Base-by-base conservation (phyloP, 53 echinoderm and acorn worm genomes). In the Apostichopus leukothele region DNA sequence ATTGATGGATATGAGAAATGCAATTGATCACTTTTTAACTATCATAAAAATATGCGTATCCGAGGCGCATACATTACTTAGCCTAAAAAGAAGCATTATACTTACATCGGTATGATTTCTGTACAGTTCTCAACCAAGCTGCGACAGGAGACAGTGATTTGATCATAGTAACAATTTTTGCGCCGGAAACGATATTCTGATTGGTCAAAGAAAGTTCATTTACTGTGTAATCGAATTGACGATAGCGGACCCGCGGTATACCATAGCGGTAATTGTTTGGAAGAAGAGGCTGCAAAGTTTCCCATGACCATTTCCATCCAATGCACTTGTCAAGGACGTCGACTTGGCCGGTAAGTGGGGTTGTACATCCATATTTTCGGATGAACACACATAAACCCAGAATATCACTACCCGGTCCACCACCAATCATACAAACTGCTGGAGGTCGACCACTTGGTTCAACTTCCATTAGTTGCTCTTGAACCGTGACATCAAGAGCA, bases 321-420 rank as follows among this genome's bases (percentile, higher is more conserved):
- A 1, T 14, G 16, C 86, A 86, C 67, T 51, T 66, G 61, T 86
- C 86, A 63, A 86, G 67, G 4, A 86, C n/a, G 86, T 27, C 5
- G 18, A 50, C 86, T 12, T 51, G 81, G 21, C 53, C 11, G 23
- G 18, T 67, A 1, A 60, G 22, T 12, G 66, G 66, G 11, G 50
- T 68, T 20, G n/a, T 60, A 50, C 66, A 86, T 52, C 63, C 67
- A 14, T 68, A 19, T 39, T 86, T 51, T 68, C 67, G 59, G 25
- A 86, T 8, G 21, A 86, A 61, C 11, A 86, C 50, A 66, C 50
- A 39, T 4, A 71, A 5, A 10, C 86, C 86, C 51, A 86, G 50
- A 63, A 86, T 5, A 86, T 86, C 86, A 86, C 86, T 86, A 16
- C 86, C 86, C 7, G 86, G 86, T 67, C 86, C 86, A 86, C 86